phyloP scores from a whole-genome alignment of 2,888 invertebrate genomes.

The Agrotis exclamationis region DNA sequence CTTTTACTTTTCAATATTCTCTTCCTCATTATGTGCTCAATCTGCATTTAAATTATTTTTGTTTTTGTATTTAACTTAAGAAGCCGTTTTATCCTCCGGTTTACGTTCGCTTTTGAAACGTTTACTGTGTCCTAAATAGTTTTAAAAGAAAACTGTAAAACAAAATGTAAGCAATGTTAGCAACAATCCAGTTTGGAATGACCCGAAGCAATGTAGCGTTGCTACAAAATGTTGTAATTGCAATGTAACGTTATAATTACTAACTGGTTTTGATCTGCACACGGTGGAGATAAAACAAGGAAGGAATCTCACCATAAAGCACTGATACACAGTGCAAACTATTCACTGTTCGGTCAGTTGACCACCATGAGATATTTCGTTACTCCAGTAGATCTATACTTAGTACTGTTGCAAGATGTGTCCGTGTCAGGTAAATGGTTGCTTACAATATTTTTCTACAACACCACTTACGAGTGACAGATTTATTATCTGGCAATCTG shows the following conservation, averaged over 20 bases:
- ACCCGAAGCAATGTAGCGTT: constrained; percentile 20
- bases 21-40: neutral
- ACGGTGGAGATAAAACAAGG: neutral
- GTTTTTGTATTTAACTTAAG: neutral
- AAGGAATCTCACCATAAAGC: neutral
- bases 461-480: too few relatives aligned
- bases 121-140: constrained; percentile 10
- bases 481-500: too few relatives aligned
- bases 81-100: neutral
- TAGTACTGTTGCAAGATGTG: too few relatives aligned
- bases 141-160: constrained; percentile 31
- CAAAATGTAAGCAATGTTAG: constrained; percentile 20
- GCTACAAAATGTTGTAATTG: constrained; percentile 28
- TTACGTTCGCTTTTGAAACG: constrained; percentile 19
- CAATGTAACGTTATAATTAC: constrained; percentile 18
- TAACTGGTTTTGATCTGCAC: neutral
- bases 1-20: too few relatives aligned
- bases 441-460: too few relatives aligned
- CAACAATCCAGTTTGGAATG: constrained; percentile 35
- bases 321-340: too few relatives aligned
- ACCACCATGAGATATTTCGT: neutral
- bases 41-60: neutral
- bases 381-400: too few relatives aligned
- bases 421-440: too few relatives aligned
- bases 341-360: too few relatives aligned